These are phyloP conservation scores for Lycaon pictus DNA, from an alignment of 2,113 vertebrate genomes.

Conservation along the genomic window DNA sequence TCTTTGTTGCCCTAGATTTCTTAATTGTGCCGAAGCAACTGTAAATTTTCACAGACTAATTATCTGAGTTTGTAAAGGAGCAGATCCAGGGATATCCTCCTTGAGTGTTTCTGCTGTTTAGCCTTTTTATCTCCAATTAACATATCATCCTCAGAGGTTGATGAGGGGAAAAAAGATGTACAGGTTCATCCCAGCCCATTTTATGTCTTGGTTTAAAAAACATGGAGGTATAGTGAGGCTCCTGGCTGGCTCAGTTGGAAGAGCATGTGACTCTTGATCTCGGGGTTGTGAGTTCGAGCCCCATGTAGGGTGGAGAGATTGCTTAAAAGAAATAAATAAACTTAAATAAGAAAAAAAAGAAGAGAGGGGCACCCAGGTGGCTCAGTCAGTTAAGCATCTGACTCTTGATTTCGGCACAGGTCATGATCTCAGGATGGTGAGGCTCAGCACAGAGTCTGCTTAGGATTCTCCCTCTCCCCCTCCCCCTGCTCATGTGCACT, in stretches of 20 bases:
- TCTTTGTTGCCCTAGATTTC: background rate
- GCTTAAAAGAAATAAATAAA: background rate
- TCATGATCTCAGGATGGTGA: background rate
- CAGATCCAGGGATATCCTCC: background rate
- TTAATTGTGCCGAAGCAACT: background rate
- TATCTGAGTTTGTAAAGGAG: background rate
- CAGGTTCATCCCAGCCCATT: background rate
- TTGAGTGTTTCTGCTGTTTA: background rate
- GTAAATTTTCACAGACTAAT: background rate
- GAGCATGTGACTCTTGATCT: background rate
- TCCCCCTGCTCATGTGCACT: background rate
- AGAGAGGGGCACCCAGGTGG: background rate
- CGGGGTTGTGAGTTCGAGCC: background rate
- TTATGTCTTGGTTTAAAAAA: constrained; percentile 26
- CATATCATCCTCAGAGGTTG: background rate
- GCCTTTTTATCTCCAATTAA: background rate
- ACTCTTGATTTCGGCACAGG: background rate
- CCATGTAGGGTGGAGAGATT: background rate
- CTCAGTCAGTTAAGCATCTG: background rate
- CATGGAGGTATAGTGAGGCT: no score
- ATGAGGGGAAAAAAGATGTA: background rate
- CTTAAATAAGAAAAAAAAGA: background rate
- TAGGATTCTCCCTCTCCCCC: background rate
- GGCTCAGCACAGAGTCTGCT: background rate
- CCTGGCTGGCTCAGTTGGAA: background rate